Evolutionary conservation across 2,888 invertebrate species (phyloP).

Genomic region (Lepas anatifera): DNA sequence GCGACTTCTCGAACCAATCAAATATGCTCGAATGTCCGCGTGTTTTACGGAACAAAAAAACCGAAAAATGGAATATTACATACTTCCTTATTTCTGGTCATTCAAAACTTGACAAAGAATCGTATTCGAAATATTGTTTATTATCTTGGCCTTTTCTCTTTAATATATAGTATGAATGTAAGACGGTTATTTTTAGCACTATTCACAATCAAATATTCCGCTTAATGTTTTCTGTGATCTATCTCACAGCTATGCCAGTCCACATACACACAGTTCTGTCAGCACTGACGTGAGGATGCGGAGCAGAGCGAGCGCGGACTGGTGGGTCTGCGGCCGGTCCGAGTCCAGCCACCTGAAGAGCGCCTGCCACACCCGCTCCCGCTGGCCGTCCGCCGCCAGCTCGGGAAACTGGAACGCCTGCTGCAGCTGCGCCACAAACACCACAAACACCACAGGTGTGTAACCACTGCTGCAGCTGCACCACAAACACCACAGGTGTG

Average conservation of each 20-base stretch:
- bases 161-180: too few species aligned
- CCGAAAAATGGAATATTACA: too few species aligned
- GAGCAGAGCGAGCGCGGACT: not conserved
- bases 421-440: not conserved
- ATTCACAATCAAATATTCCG: not conserved
- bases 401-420: not conserved
- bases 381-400: not conserved
- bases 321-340: too few species aligned
- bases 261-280: not conserved
- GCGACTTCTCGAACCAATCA: not conserved
- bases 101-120: too few species aligned
- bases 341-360: not conserved
- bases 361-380: not conserved
- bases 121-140: too few species aligned
- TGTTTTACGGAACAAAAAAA: too few species aligned
- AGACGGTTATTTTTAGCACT: too few species aligned
- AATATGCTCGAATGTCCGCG: not conserved
- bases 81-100: too few species aligned
- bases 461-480: too few species aligned
- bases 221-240: not conserved
- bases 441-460: too few species aligned
- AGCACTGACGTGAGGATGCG: slow-evolving; percentile 4
- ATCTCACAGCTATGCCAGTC: not conserved
- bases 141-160: too few species aligned
- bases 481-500: too few species aligned